Evolutionary conservation across 2,888 invertebrate genomes (phyloP), one percentile per base, ranked within the genome.

Genomic region (Elegia similella): DNA sequence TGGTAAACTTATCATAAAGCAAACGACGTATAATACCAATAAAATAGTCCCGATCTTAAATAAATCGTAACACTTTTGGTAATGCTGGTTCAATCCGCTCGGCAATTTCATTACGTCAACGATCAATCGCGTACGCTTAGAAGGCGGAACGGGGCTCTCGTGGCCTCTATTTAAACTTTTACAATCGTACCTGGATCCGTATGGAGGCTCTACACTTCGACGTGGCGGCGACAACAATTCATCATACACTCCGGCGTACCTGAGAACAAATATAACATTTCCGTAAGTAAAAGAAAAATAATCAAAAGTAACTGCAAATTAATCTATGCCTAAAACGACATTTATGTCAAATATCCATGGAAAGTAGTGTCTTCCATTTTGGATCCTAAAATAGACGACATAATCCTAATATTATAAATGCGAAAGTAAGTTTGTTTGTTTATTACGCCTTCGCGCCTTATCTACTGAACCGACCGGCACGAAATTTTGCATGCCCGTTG

Each of bases 161-260:
- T 64, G 73, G 79, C 76, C 84, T 78, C 86, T 86, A 87, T 74
- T 83, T 87, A 88, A 81, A 85, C 76, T 84, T 73, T 86, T 84
- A 86, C 88, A 84, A 79, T 88, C 89, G 90, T 91, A 91, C 90
- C 90, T 91, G 89, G 87, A 70, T 89, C 88, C 90, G 74, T 86
- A 88, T 56, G 89, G 88, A 79, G 88, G 88, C 77, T 91, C 91
- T 67, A 88, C 83, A 72, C 76, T 87, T 78, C 90, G 89, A 62
- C 89, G 84, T 59, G 89, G 89, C 74, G 90, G 89, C 68, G 89
- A 90, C 82, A 90, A 83, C 77, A 89, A 76, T 83, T 90, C 91
- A 69, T 90, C 89, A 81, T 91, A 91, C 55, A 90, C 82, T 78
- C 90, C 90, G 55, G 84, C 73, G 63, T 77, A 90, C 74, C 91